phyloP scores from a whole-genome alignment of 1,140 invertebrate species.

The Heliconius hermathena region DNA sequence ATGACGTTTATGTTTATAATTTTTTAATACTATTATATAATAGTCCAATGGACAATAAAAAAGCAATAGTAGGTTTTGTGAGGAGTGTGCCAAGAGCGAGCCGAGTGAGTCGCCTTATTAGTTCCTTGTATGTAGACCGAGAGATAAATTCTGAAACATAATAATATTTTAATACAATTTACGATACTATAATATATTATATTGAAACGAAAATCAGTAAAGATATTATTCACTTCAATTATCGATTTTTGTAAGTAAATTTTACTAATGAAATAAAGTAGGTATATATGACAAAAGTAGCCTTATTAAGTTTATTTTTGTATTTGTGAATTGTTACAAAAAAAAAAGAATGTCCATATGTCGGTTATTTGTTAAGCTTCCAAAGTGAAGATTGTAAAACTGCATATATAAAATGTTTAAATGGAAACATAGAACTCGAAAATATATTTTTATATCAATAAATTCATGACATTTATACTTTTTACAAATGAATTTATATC shows the following conservation, averaged over 20 bases:
- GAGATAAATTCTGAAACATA: slow-evolving; percentile 73
- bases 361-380: slow-evolving; percentile 29
- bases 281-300: slow-evolving; percentile 36
- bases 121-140: slow-evolving; percentile 68
- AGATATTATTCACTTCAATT: slow-evolving; percentile 57
- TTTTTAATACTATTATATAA: slow-evolving; percentile 59
- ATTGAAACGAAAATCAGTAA: slow-evolving; percentile 56
- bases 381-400: slow-evolving; percentile 23
- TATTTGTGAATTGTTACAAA: slow-evolving; percentile 41
- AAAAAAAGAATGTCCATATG: slow-evolving; percentile 14
- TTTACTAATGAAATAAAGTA: slow-evolving; percentile 38
- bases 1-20: slow-evolving; percentile 55
- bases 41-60: slow-evolving; percentile 70
- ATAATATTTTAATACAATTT: slow-evolving; percentile 78
- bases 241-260: slow-evolving; percentile 51
- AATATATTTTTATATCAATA: slow-evolving; percentile 66
- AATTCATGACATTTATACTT: slow-evolving; percentile 58
- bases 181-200: slow-evolving; percentile 62
- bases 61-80: slow-evolving; percentile 43
- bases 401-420: slow-evolving; percentile 24
- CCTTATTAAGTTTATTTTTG: slow-evolving; percentile 51
- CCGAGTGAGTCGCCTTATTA: slow-evolving; percentile 44
- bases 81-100: slow-evolving; percentile 45
- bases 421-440: neutral
- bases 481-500: slow-evolving; percentile 52